A percentile compares a stretch with the other conserved stretches of the same genome.
Evolutionary conservation across 2,888 invertebrate species (phyloP).

Genomic region (Mimachlamys varia): DNA sequence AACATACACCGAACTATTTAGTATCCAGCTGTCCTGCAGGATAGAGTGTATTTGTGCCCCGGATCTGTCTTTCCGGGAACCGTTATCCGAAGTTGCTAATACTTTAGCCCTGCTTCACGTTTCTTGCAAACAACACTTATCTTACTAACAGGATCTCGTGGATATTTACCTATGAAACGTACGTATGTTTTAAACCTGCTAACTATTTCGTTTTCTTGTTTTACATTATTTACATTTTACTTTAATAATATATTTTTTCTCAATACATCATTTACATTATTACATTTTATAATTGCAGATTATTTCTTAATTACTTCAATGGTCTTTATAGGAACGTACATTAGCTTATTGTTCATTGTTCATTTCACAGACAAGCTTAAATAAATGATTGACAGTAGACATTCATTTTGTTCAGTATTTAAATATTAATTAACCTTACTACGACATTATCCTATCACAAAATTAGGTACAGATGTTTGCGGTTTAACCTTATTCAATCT

Average conservation of each 20-base stretch:
- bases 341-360: not conserved
- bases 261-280: too few relatives aligned
- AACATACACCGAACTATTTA: not conserved
- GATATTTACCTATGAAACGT: slow-evolving; percentile 16
- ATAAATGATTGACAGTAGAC: not conserved
- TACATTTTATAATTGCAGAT: not conserved
- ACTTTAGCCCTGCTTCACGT: not conserved
- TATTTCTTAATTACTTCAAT: too few relatives aligned
- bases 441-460: not conserved
- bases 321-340: not conserved
- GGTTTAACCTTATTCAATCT: too few relatives aligned
- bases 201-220: not conserved
- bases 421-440: not conserved
- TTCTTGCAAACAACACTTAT: not conserved
- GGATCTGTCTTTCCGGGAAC: not conserved
- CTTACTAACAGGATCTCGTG: not conserved
- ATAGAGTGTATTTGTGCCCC: not conserved
- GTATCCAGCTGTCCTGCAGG: not conserved
- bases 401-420: not conserved
- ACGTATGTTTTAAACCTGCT: not conserved
- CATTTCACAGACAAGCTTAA: not conserved
- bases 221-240: too few relatives aligned
- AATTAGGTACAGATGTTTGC: not conserved
- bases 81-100: not conserved
- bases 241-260: too few relatives aligned